Base-by-base conservation (phyloP, 2,888 invertebrate species). In the Clunio marinus region DNA sequence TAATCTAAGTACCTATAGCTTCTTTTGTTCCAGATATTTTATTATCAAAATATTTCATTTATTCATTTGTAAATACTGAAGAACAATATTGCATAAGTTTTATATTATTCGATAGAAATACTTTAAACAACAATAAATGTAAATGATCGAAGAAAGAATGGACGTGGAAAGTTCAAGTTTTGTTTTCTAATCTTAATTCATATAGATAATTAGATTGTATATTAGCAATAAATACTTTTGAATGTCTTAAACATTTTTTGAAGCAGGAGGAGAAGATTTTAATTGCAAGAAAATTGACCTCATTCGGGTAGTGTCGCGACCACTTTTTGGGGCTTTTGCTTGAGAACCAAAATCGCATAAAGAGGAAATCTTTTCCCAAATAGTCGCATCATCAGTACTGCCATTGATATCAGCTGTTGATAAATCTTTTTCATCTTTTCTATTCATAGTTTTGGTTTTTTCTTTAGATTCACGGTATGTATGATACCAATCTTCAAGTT, bases 261-360 rank as follows among this genome's bases (percentile, higher is more conserved):
- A 7, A 4, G 22, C 51, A 13, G 51, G 51, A 22, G 62, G 62
- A n/a, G 41, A 35, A n/a, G 32, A 35, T 25, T 63, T 63, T 17
- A 63, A 25, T 63, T 63, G 62, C 27, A 63, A 45, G n/a, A 63
- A 25, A 13, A 63, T 63, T 1, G 32, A 35, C 20, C 62, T 17
- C 62, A 63, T 63, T 15, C 62, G 22, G 4, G 59, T 35, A 3
- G 59, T 59, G 35, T 63, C 62, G 13, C 45, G 41, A n/a, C 35
- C 45, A 17, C 32, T 28, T n/a, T 25, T 41, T 8, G 35, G 32
- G 3, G 60, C 15, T 15, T 63, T 41, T 15, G 25, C 25, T 45
- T 63, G 41, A 3, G 62, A 8, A 27, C 57, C 20, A 24, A 63
- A 63, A 37, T 63, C 62, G n/a, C 41, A 45, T 2, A 63, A 17